phyloP scores from a whole-genome alignment of 2,113 vertebrate species.

The Cryptomyrus ogoouensis region DNA sequence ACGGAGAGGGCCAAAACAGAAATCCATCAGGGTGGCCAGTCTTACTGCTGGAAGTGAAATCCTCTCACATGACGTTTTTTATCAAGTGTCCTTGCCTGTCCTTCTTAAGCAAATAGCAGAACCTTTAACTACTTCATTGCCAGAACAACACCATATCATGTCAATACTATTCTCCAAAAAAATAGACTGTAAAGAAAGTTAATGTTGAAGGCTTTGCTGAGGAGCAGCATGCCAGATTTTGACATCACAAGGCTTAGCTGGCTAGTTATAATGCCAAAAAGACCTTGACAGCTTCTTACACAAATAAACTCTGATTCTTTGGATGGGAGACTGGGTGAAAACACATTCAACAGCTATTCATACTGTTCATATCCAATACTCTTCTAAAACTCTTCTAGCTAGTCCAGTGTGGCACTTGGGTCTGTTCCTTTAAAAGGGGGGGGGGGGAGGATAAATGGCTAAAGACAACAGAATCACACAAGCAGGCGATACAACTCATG shows the following conservation, averaged over 20 bases:
- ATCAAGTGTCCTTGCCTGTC: background rate
- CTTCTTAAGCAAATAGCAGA: background rate
- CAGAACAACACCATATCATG: background rate
- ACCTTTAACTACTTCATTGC: background rate
- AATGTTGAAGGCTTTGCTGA: background rate
- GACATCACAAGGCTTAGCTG: background rate
- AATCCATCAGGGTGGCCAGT: background rate
- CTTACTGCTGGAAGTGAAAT: background rate
- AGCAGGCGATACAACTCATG: background rate
- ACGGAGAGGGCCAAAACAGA: background rate
- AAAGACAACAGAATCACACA: background rate
- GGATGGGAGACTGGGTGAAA: background rate
- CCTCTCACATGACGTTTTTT: background rate
- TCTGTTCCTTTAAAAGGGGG: background rate
- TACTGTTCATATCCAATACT: conserved; percentile 7
- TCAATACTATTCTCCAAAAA: background rate
- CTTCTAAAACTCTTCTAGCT: background rate
- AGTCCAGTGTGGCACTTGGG: background rate
- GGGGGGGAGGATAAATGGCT: background rate
- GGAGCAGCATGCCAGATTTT: background rate
- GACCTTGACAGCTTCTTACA: background rate
- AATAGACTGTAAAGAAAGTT: background rate
- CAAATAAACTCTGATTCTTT: background rate
- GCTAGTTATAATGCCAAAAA: background rate
- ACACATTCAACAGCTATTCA: background rate